phyloP scores from a whole-genome alignment of 1,140 invertebrate species.

The Bicyclus anynana region DNA sequence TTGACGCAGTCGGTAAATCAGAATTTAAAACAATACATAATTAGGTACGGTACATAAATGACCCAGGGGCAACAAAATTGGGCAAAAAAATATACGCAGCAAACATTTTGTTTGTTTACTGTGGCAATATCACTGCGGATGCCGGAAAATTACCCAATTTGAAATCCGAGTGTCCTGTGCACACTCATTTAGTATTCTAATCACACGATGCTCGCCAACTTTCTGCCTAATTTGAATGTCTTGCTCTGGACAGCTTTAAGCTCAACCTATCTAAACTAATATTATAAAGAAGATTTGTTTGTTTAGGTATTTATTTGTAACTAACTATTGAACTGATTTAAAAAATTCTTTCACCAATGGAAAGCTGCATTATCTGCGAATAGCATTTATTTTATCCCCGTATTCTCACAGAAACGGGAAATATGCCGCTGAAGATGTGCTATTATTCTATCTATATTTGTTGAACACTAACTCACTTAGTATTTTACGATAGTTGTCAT shows the following conservation, averaged over 20 bases:
- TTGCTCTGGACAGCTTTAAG: constrained; percentile 18
- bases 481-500: no score
- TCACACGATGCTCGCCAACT: constrained; percentile 19
- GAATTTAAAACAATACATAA: no score
- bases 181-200: constrained; percentile 36
- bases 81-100: background rate
- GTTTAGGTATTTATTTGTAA: background rate
- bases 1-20: no score
- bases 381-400: no score
- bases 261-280: background rate
- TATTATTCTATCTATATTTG: no score
- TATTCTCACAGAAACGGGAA: no score
- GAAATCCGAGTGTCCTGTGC: constrained; percentile 24
- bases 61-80: no score
- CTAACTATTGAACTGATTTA: background rate
- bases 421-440: no score
- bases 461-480: no score
- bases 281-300: background rate
- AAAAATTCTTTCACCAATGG: no score
- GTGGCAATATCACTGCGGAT: constrained; percentile 1
- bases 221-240: constrained; percentile 26
- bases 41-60: no score
- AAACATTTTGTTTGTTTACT: constrained; percentile 1
- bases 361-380: no score
- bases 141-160: constrained; percentile 22